phyloP scores from a whole-genome alignment of 2,888 invertebrate genomes.

The Chalcosyrphus nemorum region DNA sequence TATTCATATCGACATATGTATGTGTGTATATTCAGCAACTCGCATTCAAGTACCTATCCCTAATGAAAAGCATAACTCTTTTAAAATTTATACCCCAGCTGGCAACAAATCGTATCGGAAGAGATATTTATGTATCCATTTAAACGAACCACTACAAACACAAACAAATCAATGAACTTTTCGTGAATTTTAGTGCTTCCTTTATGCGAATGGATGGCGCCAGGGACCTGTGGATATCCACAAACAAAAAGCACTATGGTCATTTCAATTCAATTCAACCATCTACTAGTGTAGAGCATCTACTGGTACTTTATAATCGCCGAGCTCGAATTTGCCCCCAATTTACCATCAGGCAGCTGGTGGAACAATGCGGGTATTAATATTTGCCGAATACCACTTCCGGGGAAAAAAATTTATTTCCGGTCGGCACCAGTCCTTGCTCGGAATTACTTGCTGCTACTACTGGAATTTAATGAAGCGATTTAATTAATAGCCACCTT shows the following conservation, averaged over 20 bases:
- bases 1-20: background rate
- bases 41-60: background rate
- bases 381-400: slow-evolving; percentile 54
- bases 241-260: slow-evolving; percentile 16
- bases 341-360: background rate
- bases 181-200: slow-evolving; percentile 39
- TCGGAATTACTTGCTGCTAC: slow-evolving; percentile 44
- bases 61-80: background rate
- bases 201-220: background rate
- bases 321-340: slow-evolving; percentile 16
- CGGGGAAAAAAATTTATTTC: slow-evolving; percentile 48
- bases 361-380: slow-evolving; percentile 50
- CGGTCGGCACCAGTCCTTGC: slow-evolving; percentile 31
- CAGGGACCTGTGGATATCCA: slow-evolving; percentile 9
- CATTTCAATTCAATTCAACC: slow-evolving; percentile 36
- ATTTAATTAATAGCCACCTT: slow-evolving; percentile 63
- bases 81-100: background rate
- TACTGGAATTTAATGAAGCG: slow-evolving; percentile 64
- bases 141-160: background rate
- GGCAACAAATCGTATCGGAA: background rate
- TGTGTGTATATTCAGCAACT: too few relatives aligned
- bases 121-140: slow-evolving; percentile 3
- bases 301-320: slow-evolving; percentile 38
- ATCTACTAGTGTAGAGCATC: background rate
- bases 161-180: background rate